phyloP scores from a whole-genome alignment of 2,888 invertebrate genomes.

The Litoditis marina region DNA sequence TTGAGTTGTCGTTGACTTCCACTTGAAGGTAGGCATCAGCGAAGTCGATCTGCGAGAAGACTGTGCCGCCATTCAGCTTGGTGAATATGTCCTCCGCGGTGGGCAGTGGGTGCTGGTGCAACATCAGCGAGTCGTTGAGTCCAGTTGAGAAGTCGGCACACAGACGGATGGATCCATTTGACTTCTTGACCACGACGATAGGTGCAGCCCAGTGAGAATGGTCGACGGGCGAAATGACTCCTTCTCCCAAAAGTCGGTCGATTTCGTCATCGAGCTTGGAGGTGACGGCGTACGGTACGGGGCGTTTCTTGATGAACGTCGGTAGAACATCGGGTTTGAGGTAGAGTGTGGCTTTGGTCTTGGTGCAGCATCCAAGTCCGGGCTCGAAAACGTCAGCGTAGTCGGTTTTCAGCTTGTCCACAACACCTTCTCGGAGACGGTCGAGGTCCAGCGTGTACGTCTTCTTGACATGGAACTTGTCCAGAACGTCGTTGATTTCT shows the following conservation, averaged over 20 bases:
- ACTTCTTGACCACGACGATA: slow-evolving; percentile 28
- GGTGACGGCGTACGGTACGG: slow-evolving; percentile 20
- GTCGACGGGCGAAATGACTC: slow-evolving; percentile 25
- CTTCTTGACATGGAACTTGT: too few species aligned
- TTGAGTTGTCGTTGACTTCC: slow-evolving; percentile 27
- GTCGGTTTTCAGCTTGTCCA: background rate
- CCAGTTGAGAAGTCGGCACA: slow-evolving; percentile 35
- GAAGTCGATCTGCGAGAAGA: slow-evolving; percentile 41
- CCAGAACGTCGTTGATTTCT: too few species aligned
- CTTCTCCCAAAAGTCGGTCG: slow-evolving; percentile 20
- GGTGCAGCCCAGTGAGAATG: slow-evolving; percentile 27
- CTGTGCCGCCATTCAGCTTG: slow-evolving; percentile 25
- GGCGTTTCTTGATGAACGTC: slow-evolving; percentile 16
- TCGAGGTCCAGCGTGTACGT: too few species aligned
- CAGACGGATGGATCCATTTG: slow-evolving; percentile 23
- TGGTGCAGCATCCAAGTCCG: slow-evolving; percentile 19
- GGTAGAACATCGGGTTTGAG: slow-evolving; percentile 17
- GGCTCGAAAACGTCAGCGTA: slow-evolving; percentile 12
- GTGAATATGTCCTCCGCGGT: slow-evolving; percentile 32
- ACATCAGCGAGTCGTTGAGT: slow-evolving; percentile 38
- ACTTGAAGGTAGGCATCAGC: slow-evolving; percentile 43
- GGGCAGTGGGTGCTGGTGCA: slow-evolving; percentile 42
- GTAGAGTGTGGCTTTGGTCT: slow-evolving; percentile 11
- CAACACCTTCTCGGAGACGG: too few species aligned
- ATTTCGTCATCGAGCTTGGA: slow-evolving; percentile 17